A percentile compares a stretch with the other conserved stretches of the same genome.
These are phyloP conservation scores for Sparus aurata DNA, from an alignment of 2,797 vertebrate genomes.

Conservation along the genomic window DNA sequence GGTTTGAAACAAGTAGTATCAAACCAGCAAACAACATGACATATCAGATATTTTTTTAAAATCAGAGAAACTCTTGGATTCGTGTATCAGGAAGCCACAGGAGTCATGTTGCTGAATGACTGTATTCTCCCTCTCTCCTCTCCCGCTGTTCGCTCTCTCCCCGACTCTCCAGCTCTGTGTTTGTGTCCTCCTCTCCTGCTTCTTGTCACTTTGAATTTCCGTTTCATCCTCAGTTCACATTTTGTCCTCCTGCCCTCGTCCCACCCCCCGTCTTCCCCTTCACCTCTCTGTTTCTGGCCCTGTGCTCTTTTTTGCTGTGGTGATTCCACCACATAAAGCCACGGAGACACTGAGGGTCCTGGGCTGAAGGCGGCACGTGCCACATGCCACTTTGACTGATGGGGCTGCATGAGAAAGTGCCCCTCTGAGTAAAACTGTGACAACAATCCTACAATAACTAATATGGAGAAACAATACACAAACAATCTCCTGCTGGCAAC, in stretches of 20 bases:
- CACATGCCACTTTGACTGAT: slow-evolving; percentile 35
- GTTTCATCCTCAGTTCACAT: slow-evolving; percentile 14
- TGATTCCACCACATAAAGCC: slow-evolving; percentile 57
- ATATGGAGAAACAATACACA: slow-evolving; percentile 10
- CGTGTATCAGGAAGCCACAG: neutral
- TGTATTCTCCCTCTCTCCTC: neutral
- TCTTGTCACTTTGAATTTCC: slow-evolving; percentile 31
- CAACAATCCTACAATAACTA: neutral
- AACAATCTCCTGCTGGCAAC: neutral
- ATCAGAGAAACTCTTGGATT: neutral
- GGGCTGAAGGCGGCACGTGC: slow-evolving; percentile 30
- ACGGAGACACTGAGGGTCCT: slow-evolving; percentile 10
- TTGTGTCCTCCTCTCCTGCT: slow-evolving; percentile 9
- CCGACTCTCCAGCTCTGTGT: neutral
- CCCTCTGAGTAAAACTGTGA: neutral
- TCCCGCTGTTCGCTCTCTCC: neutral
- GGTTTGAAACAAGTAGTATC: neutral
- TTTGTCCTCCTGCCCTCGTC: neutral
- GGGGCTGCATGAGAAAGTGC: slow-evolving; percentile 2
- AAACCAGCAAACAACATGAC: neutral
- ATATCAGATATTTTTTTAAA: neutral
- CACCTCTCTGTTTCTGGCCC: slow-evolving; percentile 16
- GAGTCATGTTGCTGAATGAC: neutral
- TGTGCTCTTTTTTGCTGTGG: slow-evolving; percentile 20
- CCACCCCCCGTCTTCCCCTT: neutral